Evolutionary conservation across 2,888 invertebrate species (phyloP), one percentile per base, ranked within the genome.

Genomic region (Leucophenga montana): DNA sequence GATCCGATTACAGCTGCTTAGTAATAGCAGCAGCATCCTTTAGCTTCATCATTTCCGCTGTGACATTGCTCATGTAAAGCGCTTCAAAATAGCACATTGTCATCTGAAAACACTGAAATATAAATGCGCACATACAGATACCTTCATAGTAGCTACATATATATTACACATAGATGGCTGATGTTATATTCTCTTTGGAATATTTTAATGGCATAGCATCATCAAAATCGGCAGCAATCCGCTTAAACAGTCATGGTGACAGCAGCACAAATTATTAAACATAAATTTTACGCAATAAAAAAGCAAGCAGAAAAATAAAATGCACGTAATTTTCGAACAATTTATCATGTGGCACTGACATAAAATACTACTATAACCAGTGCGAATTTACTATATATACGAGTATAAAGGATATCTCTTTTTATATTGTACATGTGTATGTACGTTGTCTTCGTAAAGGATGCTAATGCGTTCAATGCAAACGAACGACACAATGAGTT

Each of bases 311-410:
- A 1, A 50, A 48, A 16, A 18, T 50, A 16, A 50, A 16, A 77
- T 83, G 80, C 80, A 83, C 80, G 80, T 80, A 80, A 80, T 80
- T 80, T 80, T 82, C 75, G 71, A 82, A 77, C 82, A 76, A 80
- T 80, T 82, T 83, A 80, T 80, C 80, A 80, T 80, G 65, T 72
- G 70, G 78, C 22, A 31, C 75, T 72, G 33, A 31, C 31, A 57
- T 31, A 59, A 33, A 27, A n/a, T 16, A 59, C n/a, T 27, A 16
- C 59, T 27, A 59, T 4, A 13, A 18, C n/a, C n/a, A 31, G 16
- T 27, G 5, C 14, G 27, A 31, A n/a, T 27, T 27, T 27, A 57
- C 57, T 33, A 8, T 33, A 8, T 3, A 33, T 39, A 8, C 39
- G 27, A 27, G 27, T 27, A 27, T 27, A 27, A 27, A 27, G 27